Percentiles rank a stretch among this genome's conserved stretches.
These are phyloP conservation scores for Lerema accius DNA, from an alignment of 1,140 invertebrate genomes.

Conservation along the genomic window DNA sequence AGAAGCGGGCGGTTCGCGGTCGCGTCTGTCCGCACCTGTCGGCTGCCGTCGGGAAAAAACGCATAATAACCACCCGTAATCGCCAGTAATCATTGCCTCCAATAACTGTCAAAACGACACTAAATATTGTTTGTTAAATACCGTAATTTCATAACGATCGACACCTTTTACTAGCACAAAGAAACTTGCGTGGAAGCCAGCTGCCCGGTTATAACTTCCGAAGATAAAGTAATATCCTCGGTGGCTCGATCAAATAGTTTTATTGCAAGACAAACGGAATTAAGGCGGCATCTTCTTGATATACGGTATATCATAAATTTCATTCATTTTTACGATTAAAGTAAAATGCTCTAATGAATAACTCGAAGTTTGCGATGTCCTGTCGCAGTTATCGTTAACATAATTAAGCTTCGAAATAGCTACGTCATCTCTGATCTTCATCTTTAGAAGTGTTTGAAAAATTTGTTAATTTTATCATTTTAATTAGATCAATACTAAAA, in stretches of 20 bases:
- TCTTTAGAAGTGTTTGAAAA: constrained; percentile 14
- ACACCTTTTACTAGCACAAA: constrained; percentile 65
- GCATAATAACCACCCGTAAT: constrained; percentile 65
- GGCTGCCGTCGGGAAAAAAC: constrained; percentile 43
- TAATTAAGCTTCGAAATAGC: constrained; percentile 8
- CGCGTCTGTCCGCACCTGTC: constrained; percentile 16
- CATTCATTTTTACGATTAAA: constrained; percentile 6
- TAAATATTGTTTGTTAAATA: constrained; percentile 82
- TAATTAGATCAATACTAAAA: constrained; percentile 18
- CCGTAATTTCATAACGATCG: constrained; percentile 67
- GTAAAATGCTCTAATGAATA: constrained; percentile 22
- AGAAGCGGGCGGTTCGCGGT: constrained; percentile 2
- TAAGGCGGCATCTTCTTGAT: constrained; percentile 20
- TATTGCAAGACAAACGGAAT: constrained; percentile 25
- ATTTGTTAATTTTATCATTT: constrained; percentile 15
- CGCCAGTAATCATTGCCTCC: constrained; percentile 74
- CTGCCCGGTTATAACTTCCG: constrained; percentile 27
- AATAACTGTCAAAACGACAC: constrained; percentile 77
- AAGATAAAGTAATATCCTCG: constrained; percentile 27
- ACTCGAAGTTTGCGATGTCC: not conserved
- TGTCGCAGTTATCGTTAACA: constrained; percentile 9
- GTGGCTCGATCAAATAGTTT: constrained; percentile 17
- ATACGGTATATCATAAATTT: constrained; percentile 10
- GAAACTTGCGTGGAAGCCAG: constrained; percentile 35
- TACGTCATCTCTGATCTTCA: not conserved